Evolutionary conservation across 92 coral and sea anemone genomes (phyloP), one percentile per base, ranked within the genome.

Genomic region (Porites rus): DNA sequence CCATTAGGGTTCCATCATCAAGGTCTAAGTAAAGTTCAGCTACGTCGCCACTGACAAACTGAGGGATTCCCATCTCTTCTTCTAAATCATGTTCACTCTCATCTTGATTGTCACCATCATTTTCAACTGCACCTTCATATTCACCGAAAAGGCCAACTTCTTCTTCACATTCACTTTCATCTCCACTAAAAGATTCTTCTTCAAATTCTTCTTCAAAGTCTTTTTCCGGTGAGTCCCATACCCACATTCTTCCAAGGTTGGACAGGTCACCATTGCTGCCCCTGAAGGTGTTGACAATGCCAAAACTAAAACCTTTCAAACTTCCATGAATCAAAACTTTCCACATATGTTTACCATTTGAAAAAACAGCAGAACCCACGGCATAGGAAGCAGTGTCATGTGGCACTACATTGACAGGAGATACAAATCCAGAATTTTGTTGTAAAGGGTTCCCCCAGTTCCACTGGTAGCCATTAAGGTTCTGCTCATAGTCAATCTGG

Each of bases 11-110:
- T 21, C 75, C 75, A 8, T 9, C n/a, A 1, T 80, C 84, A 67
- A 75, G 67, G 84, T 80, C 84, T 51, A 80, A 25, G 53, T 65
- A 69, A 75, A 80, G 51, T 65, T 80, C 84, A 50, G 67, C 8
- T 7, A 80, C 8, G 31, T 80, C 84, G 51, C 28, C 56, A 43
- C 64, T 67, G 25, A 24, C 25, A 24, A 24, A 24, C 25, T 24
- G 25, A 24, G 25, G 25, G 25, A 24, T 24, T 24, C 25, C 25
- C 25, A 24, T 24, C 25, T 24, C 25, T 24, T 24, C 0, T 24
- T 24, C 25, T 24, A 24, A 24, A 24, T 24, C 25, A 24, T 24
- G 25, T 24, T 24, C 25, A 24, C 25, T 0, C 25, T 24, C 25
- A 24, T 24, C 25, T 24, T 24, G 25, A 24, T 24, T 24, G 0